Percentiles rank a stretch among this genome's conserved stretches.
These are phyloP conservation scores for Ceratotherium simum DNA, from an alignment of 2,113 vertebrate genomes.

Conservation along the genomic window DNA sequence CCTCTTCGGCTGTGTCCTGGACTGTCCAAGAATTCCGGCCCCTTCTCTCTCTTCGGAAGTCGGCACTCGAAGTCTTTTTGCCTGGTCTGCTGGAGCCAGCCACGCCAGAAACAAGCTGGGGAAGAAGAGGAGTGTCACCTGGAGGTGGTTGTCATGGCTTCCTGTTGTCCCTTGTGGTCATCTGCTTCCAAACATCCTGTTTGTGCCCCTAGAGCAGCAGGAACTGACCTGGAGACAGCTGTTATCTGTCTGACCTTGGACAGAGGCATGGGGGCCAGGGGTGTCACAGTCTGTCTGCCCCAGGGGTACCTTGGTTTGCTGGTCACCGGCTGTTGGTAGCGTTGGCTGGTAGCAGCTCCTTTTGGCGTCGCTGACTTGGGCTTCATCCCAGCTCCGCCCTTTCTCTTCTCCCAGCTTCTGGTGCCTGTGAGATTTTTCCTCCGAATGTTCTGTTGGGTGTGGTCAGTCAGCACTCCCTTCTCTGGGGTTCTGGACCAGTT, in stretches of 20 bases:
- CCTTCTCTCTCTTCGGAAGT: not conserved
- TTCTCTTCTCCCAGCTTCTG: not conserved
- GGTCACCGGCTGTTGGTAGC: not conserved
- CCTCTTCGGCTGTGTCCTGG: not conserved
- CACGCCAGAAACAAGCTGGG: not conserved
- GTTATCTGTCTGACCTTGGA: not conserved
- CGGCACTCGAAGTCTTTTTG: not conserved
- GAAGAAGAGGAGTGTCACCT: conserved; percentile 19
- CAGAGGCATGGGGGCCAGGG: not conserved
- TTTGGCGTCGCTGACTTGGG: not conserved
- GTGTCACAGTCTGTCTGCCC: not conserved
- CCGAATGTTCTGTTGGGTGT: not conserved
- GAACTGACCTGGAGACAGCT: conserved; percentile 44
- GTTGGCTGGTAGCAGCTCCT: not conserved
- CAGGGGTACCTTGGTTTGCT: not conserved
- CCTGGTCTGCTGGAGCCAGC: not conserved
- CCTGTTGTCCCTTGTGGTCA: conserved; percentile 63
- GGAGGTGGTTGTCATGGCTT: conserved; percentile 53
- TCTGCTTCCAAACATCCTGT: conserved; percentile 75
- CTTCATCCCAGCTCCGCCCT: not conserved
- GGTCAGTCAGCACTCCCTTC: not conserved
- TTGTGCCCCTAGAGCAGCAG: conserved; percentile 1
- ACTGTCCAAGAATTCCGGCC: conserved; percentile 22
- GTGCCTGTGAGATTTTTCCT: not conserved
- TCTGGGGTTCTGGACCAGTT: not conserved